Evolutionary conservation across 2,113 vertebrate species (phyloP), one percentile per base, ranked within the genome.

Genomic region (Etheostoma cragini): DNA sequence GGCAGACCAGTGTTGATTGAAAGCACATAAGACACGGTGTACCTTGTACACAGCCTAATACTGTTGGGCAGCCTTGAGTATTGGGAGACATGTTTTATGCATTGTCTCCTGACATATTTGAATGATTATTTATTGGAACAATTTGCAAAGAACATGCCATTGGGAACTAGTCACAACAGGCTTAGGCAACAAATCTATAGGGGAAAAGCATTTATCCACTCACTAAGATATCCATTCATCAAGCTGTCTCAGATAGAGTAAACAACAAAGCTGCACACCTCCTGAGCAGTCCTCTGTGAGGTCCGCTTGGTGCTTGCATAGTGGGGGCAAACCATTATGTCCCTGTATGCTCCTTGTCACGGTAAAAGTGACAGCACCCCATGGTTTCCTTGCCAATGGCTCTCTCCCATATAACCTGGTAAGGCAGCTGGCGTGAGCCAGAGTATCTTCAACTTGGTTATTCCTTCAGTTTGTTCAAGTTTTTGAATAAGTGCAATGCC

Each of bases 181-280:
- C 67, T 57, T 45, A 72, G 57, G 57, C 52, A 80, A 84, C 75
- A 83, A 86, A 86, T 88, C 74, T 71, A 70, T 49, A 61, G 65
- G 68, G 75, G 26, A 70, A 79, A 87, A 70, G 57, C 79, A 83
- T 85, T 57, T 82, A 84, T 87, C 81, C 84, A 53, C 82, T 60
- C 73, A 60, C 57, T 78, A 68, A 84, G 66, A 87, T 74, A 82
- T 85, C 76, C 84, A 89, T 92, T 90, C 65, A 88, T 93, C 91
- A 83, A 81, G 72, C 87, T 88, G 85, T 89, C 91, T 87, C 70
- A 30, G 60, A 61, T 73, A 80, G 56, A 79, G 80, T 82, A 90
- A 90, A 92, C 83, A 80, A 87, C 54, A 65, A 71, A 69, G 47
- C 86, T 21, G 60, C 54, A 74, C 64, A 70, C 76, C 78, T 87